Conservation (phyloP, 2,113 vertebrate species). For the Gobius niger region DNA sequence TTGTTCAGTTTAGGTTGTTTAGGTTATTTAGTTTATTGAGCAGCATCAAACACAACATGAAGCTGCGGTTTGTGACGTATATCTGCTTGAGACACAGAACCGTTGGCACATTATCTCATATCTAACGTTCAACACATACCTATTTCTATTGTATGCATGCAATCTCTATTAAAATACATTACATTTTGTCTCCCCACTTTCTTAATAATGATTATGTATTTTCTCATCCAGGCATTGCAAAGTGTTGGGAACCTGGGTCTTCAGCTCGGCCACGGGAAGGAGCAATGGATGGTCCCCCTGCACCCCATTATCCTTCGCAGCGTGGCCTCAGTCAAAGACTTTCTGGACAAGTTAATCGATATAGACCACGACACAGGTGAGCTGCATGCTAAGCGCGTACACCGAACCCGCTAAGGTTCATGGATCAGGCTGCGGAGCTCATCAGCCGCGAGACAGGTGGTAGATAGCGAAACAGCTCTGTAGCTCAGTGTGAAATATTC, state of each 20-base stretch:
- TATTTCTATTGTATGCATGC: too few species aligned
- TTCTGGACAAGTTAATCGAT: slow-evolving; percentile 84
- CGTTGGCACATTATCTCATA: too few species aligned
- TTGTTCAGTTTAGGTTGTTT: too few species aligned
- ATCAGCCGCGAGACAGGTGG: slow-evolving; percentile 44
- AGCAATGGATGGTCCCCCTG: slow-evolving; percentile 90
- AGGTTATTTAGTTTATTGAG: too few species aligned
- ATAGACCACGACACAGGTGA: slow-evolving; percentile 82
- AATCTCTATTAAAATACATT: not conserved
- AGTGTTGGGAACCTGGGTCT: slow-evolving; percentile 90
- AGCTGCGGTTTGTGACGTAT: too few species aligned
- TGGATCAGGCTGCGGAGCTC: slow-evolving; percentile 13
- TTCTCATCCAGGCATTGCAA: slow-evolving; percentile 81
- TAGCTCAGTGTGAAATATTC: slow-evolving; percentile 69
- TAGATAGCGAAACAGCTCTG: slow-evolving; percentile 36
- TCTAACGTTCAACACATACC: too few species aligned
- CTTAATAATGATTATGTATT: slow-evolving; percentile 10
- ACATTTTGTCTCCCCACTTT: not conserved
- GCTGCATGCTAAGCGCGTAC: slow-evolving; percentile 20
- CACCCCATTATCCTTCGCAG: slow-evolving; percentile 85
- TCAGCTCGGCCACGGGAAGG: slow-evolving; percentile 90
- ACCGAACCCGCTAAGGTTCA: slow-evolving; percentile 10
- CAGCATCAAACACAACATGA: too few species aligned
- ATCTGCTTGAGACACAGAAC: too few species aligned
- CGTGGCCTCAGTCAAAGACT: slow-evolving; percentile 79